Evolutionary conservation across 2,113 vertebrate genomes (phyloP).

Genomic region (Bujurquina vittata): DNA sequence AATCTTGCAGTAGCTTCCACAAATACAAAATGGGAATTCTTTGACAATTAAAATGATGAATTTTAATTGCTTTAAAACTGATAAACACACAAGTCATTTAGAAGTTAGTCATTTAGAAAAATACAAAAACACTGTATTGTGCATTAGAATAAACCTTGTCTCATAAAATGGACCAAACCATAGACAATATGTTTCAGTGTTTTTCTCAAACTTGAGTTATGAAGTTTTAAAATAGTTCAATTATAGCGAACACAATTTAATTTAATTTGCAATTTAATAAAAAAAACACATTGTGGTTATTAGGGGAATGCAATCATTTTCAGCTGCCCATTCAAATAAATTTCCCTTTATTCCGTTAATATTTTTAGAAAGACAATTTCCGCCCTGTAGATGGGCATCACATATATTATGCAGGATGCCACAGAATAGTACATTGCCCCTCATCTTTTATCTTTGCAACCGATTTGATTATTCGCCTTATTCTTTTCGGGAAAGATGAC

Average conservation of each 20-base stretch:
- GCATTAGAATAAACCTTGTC: background rate
- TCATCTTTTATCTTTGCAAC: slow-evolving; percentile 50
- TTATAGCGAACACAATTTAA: background rate
- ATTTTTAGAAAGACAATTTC: slow-evolving; percentile 71
- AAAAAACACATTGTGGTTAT: background rate
- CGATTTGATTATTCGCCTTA: slow-evolving; percentile 35
- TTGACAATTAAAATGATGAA: too few relatives aligned
- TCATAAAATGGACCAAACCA: background rate
- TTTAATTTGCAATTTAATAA: background rate
- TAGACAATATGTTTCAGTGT: background rate
- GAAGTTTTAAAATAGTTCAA: background rate
- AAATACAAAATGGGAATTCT: too few relatives aligned
- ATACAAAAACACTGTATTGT: background rate
- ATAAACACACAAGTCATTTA: too few relatives aligned
- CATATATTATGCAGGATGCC: slow-evolving; percentile 65
- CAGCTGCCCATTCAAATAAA: slow-evolving; percentile 42
- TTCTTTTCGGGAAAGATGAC: slow-evolving; percentile 32
- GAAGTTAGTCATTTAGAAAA: too few relatives aligned
- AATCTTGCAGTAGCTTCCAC: too few relatives aligned
- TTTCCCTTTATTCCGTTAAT: slow-evolving; percentile 46
- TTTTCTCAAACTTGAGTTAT: background rate
- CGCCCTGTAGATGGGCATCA: slow-evolving; percentile 40
- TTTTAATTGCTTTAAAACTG: too few relatives aligned
- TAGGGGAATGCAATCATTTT: slow-evolving; percentile 10
- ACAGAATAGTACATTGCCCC: slow-evolving; percentile 38